A percentile compares a stretch with the other conserved stretches of the same genome.
phyloP scores from a whole-genome alignment of 2,888 invertebrate genomes.

The Ectemnius continuus region DNA sequence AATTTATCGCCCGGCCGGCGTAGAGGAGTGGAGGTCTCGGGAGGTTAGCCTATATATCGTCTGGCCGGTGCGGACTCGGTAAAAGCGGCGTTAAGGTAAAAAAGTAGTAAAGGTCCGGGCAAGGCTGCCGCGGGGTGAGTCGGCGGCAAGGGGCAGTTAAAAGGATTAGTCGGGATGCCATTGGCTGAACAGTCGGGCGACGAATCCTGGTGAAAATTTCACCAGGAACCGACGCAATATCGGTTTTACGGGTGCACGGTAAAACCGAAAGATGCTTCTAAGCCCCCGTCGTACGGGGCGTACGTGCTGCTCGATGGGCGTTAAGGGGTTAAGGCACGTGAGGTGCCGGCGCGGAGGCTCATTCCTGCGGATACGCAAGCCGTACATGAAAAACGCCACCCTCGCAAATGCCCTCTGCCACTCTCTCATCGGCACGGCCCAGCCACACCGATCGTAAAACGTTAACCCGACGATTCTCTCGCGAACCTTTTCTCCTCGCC shows the following conservation, averaged over 20 bases:
- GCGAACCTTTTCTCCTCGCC: too few species aligned
- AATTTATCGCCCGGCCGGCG: constrained; percentile 35
- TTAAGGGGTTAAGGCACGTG: constrained; percentile 59
- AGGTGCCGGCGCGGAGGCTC: constrained; percentile 35
- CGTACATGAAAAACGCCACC: too few species aligned
- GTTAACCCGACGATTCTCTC: too few species aligned
- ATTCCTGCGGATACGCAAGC: neutral
- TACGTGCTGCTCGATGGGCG: constrained; percentile 64
- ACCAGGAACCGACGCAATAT: constrained; percentile 65
- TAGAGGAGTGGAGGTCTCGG: constrained; percentile 5
- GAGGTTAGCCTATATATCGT: constrained; percentile 4
- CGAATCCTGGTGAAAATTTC: constrained; percentile 62
- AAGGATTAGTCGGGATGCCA: constrained; percentile 55
- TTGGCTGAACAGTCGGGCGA: constrained; percentile 15
- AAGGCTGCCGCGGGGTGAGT: constrained; percentile 21
- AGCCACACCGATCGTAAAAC: too few species aligned
- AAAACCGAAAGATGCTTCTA: constrained; percentile 69
- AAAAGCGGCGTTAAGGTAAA: constrained; percentile 38
- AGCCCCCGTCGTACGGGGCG: constrained; percentile 61
- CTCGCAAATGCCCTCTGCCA: neutral
- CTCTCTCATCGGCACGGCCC: neutral
- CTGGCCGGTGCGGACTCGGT: constrained; percentile 20
- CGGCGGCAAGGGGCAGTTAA: constrained; percentile 50
- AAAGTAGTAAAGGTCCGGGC: constrained; percentile 49
- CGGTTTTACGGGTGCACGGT: constrained; percentile 70